Base-by-base conservation (phyloP, 2,113 vertebrate species). In the Tragelaphus imberbis region DNA sequence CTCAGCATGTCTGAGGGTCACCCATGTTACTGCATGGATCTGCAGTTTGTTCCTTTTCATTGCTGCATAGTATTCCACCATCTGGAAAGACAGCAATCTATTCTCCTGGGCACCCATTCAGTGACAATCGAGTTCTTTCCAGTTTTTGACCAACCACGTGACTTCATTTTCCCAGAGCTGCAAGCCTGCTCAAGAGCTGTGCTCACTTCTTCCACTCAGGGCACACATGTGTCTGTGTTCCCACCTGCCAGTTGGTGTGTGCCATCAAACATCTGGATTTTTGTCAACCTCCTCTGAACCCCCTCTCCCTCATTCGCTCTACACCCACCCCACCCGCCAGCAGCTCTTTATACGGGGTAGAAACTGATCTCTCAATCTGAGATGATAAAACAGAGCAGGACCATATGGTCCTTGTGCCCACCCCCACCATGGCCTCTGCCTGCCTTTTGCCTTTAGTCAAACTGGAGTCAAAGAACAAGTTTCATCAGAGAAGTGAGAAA, bases 21-120 rank as follows among this genome's bases (percentile, higher is more conserved):
- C 3, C 68, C 10, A 6, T 0, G 1, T 28, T 36, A 40, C 7
- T 16, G 3, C 30, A 16, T 3, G 49, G 55, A 9, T 36, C 21
- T 19, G 15, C 7, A 1, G 12, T 55, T 49, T 14, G 21, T 28
- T n/a, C 28, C 40, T 80, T 55, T 85, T 90, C 12, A 84, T 14
- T 33, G 51, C 36, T 79, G 28, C 89, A 68, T 33, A 68, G 7
- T 33, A 40, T 85, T 58, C 40, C 9, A 0, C 2, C 23, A 4
- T 44, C 30, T 36, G 21, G 28, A 58, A 3, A 84, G 49, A 23
- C 36, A 49, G 19, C 0, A 0, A 12, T 56, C 49, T 36, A 10
- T 84, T 27, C 36, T 84, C 12, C 63, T 28, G 33, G 11, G 40
- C 40, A 65, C 71, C 44, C 51, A 16, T 2, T 47, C 51, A 53